Evolutionary conservation across 2,113 vertebrate species (phyloP).

Genomic region (Litocranius walleri): DNA sequence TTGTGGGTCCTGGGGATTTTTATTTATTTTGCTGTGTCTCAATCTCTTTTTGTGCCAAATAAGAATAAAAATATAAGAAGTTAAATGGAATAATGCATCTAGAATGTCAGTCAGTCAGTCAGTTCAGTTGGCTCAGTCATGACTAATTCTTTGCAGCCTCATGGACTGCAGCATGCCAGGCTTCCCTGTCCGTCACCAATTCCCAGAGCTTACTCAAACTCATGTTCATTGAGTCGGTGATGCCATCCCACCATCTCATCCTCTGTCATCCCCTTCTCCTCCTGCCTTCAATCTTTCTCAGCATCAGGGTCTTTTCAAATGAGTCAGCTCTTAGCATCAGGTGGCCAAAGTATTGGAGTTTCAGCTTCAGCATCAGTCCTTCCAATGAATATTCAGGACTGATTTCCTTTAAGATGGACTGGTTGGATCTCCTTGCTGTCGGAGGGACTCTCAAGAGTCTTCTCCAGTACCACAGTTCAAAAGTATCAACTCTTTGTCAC

Average conservation of each 20-base stretch:
- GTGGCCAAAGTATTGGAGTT: not conserved
- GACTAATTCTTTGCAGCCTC: not conserved
- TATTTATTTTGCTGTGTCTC: not conserved
- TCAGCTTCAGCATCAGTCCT: not conserved
- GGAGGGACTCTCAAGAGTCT: not conserved
- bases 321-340: not conserved
- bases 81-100: not conserved
- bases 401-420: not conserved
- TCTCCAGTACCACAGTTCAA: not conserved
- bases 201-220: not conserved
- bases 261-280: not conserved
- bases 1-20: not conserved
- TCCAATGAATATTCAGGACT: not conserved
- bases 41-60: not conserved
- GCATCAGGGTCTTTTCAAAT: not conserved
- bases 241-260: not conserved
- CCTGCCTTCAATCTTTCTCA: not conserved
- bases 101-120: not conserved
- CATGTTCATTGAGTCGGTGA: rapidly evolving
- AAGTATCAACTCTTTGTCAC: not conserved
- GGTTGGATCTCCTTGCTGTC: not conserved
- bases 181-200: not conserved
- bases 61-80: not conserved
- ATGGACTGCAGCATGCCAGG: not conserved
- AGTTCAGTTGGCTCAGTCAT: not conserved